phyloP scores from a whole-genome alignment of 2,113 vertebrate genomes.

The Marmota flaviventris region DNA sequence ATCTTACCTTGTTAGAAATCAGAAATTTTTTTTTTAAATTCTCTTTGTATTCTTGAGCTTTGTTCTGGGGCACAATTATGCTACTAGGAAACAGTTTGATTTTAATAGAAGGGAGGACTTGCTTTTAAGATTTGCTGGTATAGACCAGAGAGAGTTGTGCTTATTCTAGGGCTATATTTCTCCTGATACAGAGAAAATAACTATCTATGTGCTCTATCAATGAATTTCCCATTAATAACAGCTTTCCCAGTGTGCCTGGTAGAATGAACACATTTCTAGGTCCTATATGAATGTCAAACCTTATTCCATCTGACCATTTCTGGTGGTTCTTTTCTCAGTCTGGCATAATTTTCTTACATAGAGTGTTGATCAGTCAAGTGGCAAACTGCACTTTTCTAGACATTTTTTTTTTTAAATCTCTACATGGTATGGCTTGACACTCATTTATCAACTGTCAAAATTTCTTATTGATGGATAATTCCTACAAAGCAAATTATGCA shows the following conservation, averaged over 20 bases:
- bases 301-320: background rate
- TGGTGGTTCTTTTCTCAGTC: background rate
- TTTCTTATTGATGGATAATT: background rate
- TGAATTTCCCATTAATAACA: background rate
- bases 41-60: background rate
- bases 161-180: background rate
- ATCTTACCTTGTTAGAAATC: background rate
- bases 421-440: background rate
- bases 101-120: background rate
- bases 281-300: background rate
- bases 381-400: background rate
- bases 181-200: background rate
- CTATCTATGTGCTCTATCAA: background rate
- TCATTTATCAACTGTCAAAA: constrained; percentile 17
- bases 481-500: background rate
- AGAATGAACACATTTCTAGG: background rate
- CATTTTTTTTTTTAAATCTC: background rate
- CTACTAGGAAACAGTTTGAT: background rate
- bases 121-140: background rate
- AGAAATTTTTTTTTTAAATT: background rate
- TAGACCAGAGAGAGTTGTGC: fast-evolving
- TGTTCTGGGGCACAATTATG: background rate
- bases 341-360: background rate
- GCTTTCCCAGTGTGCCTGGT: background rate
- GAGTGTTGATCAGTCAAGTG: background rate